Conservation (phyloP, 1,140 invertebrate genomes). For the Drosophila repletoides region DNA sequence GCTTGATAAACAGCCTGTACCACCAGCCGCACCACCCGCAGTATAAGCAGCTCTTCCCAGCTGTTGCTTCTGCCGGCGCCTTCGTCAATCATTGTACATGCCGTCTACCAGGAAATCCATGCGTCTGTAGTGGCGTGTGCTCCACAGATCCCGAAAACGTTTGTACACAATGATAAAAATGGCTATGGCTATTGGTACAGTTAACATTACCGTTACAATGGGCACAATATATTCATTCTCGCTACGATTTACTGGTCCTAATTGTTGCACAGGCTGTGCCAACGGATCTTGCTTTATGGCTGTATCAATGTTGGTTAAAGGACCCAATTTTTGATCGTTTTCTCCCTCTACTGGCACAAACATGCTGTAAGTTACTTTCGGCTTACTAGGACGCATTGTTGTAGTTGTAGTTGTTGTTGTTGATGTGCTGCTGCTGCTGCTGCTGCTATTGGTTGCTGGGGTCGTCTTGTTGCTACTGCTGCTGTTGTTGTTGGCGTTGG, state of each 20-base stretch:
- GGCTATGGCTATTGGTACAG: slow-evolving; percentile 83
- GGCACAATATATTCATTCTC: slow-evolving; percentile 83
- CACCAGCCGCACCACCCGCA: not conserved
- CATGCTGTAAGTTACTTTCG: slow-evolving; percentile 45
- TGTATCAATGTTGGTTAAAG: not conserved
- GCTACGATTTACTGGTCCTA: slow-evolving; percentile 55
- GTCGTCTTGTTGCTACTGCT: not conserved
- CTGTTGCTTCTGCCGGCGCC: slow-evolving; percentile 30
- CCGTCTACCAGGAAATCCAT: slow-evolving; percentile 88
- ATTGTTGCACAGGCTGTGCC: slow-evolving; percentile 55
- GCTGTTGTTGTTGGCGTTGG: not conserved
- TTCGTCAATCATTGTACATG: slow-evolving; percentile 86
- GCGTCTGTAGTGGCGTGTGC: slow-evolving; percentile 85
- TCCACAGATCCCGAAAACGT: slow-evolving; percentile 85
- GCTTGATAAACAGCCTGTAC: not conserved
- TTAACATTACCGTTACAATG: slow-evolving; percentile 83
- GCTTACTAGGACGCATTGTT: slow-evolving; percentile 58
- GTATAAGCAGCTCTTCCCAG: slow-evolving; percentile 7
- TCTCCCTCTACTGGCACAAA: slow-evolving; percentile 33
- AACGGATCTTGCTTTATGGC: slow-evolving; percentile 13
- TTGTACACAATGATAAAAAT: slow-evolving; percentile 84
- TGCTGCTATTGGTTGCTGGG: not conserved
- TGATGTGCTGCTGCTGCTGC: slow-evolving; percentile 16
- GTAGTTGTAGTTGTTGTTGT: slow-evolving; percentile 30
- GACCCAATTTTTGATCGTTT: slow-evolving; percentile 13